Evolutionary conservation across 2,113 vertebrate species (phyloP).

Genomic region (Gavialis gangeticus): DNA sequence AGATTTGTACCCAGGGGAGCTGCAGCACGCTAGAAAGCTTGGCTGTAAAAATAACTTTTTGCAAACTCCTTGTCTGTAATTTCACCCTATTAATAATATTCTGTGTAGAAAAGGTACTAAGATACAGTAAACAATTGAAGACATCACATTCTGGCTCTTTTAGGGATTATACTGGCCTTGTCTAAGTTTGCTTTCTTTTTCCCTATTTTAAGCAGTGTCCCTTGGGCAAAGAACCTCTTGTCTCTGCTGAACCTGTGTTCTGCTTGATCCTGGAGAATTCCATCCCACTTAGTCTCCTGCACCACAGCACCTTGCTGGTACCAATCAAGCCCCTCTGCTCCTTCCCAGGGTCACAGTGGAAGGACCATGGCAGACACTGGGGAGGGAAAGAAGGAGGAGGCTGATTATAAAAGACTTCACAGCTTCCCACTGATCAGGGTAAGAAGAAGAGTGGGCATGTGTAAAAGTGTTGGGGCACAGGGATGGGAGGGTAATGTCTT

Average conservation of each 20-base stretch:
- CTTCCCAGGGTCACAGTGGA: slow-evolving; percentile 55
- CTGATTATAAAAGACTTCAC: slow-evolving; percentile 94
- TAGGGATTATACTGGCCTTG: background rate
- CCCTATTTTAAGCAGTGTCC: slow-evolving; percentile 49
- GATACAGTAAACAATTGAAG: background rate
- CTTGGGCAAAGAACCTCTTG: background rate
- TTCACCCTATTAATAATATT: background rate
- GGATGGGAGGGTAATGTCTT: background rate
- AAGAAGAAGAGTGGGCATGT: slow-evolving; percentile 24
- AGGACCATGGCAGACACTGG: slow-evolving; percentile 88
- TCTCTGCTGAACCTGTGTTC: slow-evolving; percentile 51
- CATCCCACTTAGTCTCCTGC: background rate
- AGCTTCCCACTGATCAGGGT: slow-evolving; percentile 97
- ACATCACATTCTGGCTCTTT: rapidly evolving
- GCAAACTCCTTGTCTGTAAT: background rate
- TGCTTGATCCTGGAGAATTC: background rate
- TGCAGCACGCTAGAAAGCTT: background rate
- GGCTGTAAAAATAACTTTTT: background rate
- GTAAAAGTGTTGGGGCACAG: background rate
- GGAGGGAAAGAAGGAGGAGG: slow-evolving; percentile 94
- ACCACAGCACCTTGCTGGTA: background rate
- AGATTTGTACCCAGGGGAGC: background rate
- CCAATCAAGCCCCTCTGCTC: background rate
- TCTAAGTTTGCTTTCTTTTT: slow-evolving; percentile 3
- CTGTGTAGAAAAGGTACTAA: background rate